phyloP scores from a whole-genome alignment of 2,113 vertebrate species.

The Petaurus breviceps region DNA sequence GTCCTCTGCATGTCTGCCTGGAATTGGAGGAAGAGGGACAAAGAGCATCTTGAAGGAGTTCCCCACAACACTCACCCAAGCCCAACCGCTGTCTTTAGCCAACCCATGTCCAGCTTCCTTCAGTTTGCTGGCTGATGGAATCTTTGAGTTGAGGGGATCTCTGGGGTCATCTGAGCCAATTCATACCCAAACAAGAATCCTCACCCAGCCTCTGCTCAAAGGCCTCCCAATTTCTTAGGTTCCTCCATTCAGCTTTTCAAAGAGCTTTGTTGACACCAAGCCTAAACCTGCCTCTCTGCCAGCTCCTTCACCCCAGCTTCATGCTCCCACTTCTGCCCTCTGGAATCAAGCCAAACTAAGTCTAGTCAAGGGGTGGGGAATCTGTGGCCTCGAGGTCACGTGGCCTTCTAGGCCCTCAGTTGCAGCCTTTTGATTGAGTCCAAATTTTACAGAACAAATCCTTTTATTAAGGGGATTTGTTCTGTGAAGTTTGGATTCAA shows the following conservation, averaged over 20 bases:
- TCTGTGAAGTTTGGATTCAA: no score
- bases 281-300: neutral
- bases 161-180: neutral
- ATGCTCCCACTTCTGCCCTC: neutral
- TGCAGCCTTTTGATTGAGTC: no score
- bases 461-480: no score
- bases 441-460: no score
- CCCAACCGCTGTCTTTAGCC: neutral
- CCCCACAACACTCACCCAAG: neutral
- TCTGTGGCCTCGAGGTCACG: no score
- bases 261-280: neutral
- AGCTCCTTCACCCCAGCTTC: neutral
- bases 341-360: neutral
- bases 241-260: neutral
- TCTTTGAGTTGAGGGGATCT: neutral
- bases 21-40: slow-evolving; percentile 47
- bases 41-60: neutral
- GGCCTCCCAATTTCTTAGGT: neutral
- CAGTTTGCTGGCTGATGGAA: neutral
- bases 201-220: neutral
- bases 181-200: neutral
- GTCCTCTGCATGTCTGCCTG: slow-evolving; percentile 93
- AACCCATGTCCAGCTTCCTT: neutral
- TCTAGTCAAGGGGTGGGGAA: neutral
- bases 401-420: no score